These are phyloP conservation scores for Atherix ibis DNA, from an alignment of 2,888 invertebrate genomes.

Conservation along the genomic window DNA sequence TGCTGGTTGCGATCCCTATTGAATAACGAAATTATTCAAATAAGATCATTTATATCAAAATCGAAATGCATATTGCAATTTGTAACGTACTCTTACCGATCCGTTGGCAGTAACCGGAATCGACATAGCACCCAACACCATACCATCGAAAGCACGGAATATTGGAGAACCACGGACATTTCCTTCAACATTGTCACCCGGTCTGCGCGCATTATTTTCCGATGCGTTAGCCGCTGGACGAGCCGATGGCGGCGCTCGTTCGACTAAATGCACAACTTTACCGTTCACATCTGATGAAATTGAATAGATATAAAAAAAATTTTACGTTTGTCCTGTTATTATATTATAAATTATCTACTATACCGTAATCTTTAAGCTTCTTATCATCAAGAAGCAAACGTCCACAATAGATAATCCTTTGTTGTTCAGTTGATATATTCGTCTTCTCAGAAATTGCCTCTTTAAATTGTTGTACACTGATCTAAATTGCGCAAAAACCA, in stretches of 20 bases:
- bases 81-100: conserved; percentile 11
- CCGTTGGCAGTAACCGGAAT: conserved; percentile 24
- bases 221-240: conserved; percentile 18
- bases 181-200: conserved; percentile 24
- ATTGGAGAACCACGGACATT: conserved; percentile 25
- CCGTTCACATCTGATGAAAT: conserved; percentile 61
- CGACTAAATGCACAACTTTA: conserved; percentile 85
- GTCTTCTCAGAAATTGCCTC: conserved; percentile 62
- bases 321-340: conserved; percentile 3
- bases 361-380: conserved; percentile 71
- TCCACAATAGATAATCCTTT: conserved; percentile 90
- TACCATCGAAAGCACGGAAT: conserved; percentile 28
- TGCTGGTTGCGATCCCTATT: conserved; percentile 19
- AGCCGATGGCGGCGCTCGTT: conserved; percentile 60
- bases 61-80: neutral
- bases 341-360: conserved; percentile 14
- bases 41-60: neutral
- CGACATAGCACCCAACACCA: conserved; percentile 33
- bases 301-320: conserved; percentile 9
- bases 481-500: conserved; percentile 42
- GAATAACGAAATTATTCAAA: conserved; percentile 4
- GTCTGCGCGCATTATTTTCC: conserved; percentile 23
- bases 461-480: conserved; percentile 68
- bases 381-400: conserved; percentile 79
- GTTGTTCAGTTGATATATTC: conserved; percentile 62